phyloP scores from a whole-genome alignment of 2,113 vertebrate genomes.

The Uria aalge region DNA sequence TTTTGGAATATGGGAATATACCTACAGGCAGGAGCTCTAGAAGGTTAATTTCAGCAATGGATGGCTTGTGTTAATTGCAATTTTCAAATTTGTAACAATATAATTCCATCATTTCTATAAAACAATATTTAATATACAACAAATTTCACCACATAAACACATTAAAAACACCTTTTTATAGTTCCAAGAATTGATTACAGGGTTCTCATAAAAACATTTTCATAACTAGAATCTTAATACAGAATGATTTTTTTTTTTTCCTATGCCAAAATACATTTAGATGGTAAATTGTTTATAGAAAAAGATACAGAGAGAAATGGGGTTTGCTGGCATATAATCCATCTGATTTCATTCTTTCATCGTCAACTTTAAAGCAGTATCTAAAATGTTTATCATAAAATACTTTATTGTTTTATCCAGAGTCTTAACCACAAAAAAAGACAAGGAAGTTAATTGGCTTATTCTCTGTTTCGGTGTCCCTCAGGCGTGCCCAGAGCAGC shows the following conservation, averaged over 20 bases:
- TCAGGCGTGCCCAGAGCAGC: neutral
- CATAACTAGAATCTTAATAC: slow-evolving; percentile 79
- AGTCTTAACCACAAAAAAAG: slow-evolving; percentile 24
- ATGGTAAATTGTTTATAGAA: slow-evolving; percentile 70
- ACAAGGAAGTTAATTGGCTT: neutral
- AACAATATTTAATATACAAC: slow-evolving; percentile 82
- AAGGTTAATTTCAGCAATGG: neutral
- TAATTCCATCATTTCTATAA: slow-evolving; percentile 76
- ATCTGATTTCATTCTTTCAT: slow-evolving; percentile 52
- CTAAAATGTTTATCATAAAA: slow-evolving; percentile 34
- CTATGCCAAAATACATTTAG: slow-evolving; percentile 83
- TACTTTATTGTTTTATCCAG: slow-evolving; percentile 25
- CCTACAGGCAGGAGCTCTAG: neutral
- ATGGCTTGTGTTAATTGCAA: neutral
- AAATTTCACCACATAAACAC: slow-evolving; percentile 81
- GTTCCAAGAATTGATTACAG: slow-evolving; percentile 76
- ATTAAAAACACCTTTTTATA: slow-evolving; percentile 76
- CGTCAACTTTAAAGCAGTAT: slow-evolving; percentile 40
- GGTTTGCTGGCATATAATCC: slow-evolving; percentile 72
- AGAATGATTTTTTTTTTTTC: slow-evolving; percentile 75
- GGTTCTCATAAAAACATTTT: slow-evolving; percentile 80
- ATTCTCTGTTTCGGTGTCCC: slow-evolving; percentile 4
- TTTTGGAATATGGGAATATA: neutral
- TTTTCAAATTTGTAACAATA: slow-evolving; percentile 53
- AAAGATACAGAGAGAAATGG: slow-evolving; percentile 70